Percentiles rank a stretch among this genome's conserved stretches.
phyloP scores from a whole-genome alignment of 2,113 vertebrate genomes.

The Urocynchramus pylzowi region DNA sequence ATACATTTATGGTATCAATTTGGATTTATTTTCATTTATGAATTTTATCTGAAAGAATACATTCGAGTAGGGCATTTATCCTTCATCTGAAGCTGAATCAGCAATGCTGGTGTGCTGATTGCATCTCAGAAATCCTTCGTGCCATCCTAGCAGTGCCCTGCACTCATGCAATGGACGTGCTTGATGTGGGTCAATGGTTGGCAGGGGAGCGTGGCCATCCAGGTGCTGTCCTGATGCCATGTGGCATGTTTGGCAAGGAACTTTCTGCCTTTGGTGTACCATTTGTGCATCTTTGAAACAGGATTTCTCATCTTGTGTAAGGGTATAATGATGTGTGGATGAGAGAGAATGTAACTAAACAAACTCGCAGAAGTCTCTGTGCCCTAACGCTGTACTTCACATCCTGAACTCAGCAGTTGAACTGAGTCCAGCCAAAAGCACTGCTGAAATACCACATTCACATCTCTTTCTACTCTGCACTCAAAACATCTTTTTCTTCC shows the following conservation, averaged over 20 bases:
- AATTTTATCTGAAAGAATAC: background rate
- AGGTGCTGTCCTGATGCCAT: background rate
- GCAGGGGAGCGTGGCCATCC: background rate
- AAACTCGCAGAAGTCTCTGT: background rate
- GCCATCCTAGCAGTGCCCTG: background rate
- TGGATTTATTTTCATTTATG: background rate
- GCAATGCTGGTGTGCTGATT: background rate
- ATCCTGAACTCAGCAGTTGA: background rate
- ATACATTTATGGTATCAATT: background rate
- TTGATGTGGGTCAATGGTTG: background rate
- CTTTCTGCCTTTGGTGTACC: background rate
- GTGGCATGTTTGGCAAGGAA: background rate
- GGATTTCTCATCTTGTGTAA: background rate
- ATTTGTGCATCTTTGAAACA: background rate
- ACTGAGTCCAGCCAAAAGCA: background rate
- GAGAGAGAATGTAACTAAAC: background rate
- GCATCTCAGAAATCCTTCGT: background rate
- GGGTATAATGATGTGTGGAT: background rate
- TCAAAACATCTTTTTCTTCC: background rate
- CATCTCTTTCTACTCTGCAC: background rate
- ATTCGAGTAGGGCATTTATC: background rate
- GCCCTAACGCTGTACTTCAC: background rate
- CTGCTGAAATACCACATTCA: background rate
- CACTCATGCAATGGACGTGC: fast-evolving
- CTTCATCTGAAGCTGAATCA: background rate